These are phyloP conservation scores for Pelosia muscerda DNA, from an alignment of 2,888 invertebrate genomes.

Conservation along the genomic window DNA sequence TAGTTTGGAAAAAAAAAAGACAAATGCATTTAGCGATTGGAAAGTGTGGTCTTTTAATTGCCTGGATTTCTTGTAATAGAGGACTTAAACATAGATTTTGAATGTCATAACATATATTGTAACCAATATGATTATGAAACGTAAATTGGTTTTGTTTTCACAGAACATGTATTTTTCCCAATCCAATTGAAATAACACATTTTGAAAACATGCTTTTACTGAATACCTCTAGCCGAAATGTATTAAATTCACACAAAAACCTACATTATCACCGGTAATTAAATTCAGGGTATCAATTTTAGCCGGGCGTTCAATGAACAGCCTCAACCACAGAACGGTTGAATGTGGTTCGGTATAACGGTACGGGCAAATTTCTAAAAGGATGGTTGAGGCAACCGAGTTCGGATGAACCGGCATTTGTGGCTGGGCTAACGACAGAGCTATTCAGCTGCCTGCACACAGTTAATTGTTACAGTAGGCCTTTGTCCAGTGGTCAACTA, in stretches of 20 bases:
- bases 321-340: conserved; percentile 10
- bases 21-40: not conserved
- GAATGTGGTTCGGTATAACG: conserved; percentile 6
- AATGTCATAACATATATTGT: too few relatives aligned
- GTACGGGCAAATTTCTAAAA: not conserved
- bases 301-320: not conserved
- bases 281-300: not conserved
- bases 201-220: too few relatives aligned
- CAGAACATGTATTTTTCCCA: too few relatives aligned
- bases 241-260: not conserved
- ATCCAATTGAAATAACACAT: too few relatives aligned
- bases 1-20: not conserved
- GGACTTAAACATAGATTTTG: not conserved
- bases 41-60: not conserved
- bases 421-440: not conserved
- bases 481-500: not conserved
- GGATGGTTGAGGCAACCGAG: conserved; percentile 5
- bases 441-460: not conserved
- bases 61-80: not conserved
- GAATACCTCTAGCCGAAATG: not conserved
- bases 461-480: conserved; percentile 2
- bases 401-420: conserved; percentile 8
- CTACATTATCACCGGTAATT: not conserved
- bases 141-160: too few relatives aligned
- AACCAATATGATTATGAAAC: too few relatives aligned